Evolutionary conservation across 1,140 invertebrate genomes (phyloP).

Genomic region (Protaetia brevitarsis): DNA sequence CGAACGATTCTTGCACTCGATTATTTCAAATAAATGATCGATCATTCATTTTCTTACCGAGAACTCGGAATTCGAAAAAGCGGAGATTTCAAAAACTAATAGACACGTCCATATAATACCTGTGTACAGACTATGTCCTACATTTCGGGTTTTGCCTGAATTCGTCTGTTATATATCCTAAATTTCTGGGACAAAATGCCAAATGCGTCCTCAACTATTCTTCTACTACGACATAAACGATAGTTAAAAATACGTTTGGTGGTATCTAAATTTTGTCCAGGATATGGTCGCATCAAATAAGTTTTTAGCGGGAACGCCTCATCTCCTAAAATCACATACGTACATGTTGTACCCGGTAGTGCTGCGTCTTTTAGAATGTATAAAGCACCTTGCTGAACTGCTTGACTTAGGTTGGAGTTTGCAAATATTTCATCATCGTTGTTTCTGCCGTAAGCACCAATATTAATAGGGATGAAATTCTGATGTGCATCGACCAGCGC

Average conservation of each 20-base stretch:
- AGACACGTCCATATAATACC: no score
- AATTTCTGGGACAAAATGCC: constrained; percentile 44
- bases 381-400: background rate
- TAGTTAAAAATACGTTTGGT: constrained; percentile 49
- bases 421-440: constrained; percentile 33
- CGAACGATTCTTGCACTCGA: no score
- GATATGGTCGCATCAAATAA: constrained; percentile 49
- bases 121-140: no score
- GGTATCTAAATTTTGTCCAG: constrained; percentile 34
- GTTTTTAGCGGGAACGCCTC: constrained; percentile 48
- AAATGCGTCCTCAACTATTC: constrained; percentile 47
- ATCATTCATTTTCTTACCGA: no score
- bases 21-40: no score
- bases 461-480: background rate
- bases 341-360: background rate
- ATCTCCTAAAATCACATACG: constrained; percentile 46
- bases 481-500: constrained; percentile 20
- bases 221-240: constrained; percentile 41
- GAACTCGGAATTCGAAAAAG: no score
- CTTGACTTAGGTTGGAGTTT: background rate
- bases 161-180: constrained; percentile 32
- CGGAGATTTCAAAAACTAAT: no score
- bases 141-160: no score
- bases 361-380: background rate
- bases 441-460: constrained; percentile 41